Evolutionary conservation across 2,113 vertebrate species (phyloP), one percentile per base, ranked within the genome.

Genomic region (Elaphurus davidianus): DNA sequence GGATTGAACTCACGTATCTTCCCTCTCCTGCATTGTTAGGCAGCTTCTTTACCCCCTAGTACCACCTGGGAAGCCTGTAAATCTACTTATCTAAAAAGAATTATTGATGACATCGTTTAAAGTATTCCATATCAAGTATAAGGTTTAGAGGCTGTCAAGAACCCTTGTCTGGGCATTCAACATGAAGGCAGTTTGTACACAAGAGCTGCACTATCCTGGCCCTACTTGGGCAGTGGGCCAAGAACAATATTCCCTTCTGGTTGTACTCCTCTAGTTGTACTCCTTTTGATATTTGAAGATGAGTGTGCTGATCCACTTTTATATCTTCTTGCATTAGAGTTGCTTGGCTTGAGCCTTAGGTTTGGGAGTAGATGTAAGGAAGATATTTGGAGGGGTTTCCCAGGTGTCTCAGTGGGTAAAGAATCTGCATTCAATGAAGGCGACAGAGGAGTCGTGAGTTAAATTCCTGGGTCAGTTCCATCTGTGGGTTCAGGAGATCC

Each of bases 181-280:
- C 2, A 33, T 23, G 9, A 90, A 25, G 13, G 16, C 5, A 67
- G 3, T n/a, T 28, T 36, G 3, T 67, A 5, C 7, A 7, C 10
- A 12, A n/a, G 0, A 54, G 12, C 17, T 6, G 9, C 2, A 10
- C 19, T 25, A 16, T 5, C 12, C 1, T 10, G 60, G 7, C 2
- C 27, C 28, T 21, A 52, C 6, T 8, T 30, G 6, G 43, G 36
- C 9, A 43, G 36, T 28, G 11, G 3, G 3, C 19, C 52, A 60
- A 47, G 30, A 25, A 62, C 6, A 30, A 4, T 3, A 25, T 6
- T 7, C 40, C 7, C 4, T 60, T 45, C 45, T 16, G 50, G 4
- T 23, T 55, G 43, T 9, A 23, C 15, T 28, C 30, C 6, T n/a
- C 33, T 47, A 47, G 45, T 47, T 11, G 45, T 11, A 50, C 47